Evolutionary conservation across 2,797 vertebrate species (phyloP).

Genomic region (Sternotherus odoratus): DNA sequence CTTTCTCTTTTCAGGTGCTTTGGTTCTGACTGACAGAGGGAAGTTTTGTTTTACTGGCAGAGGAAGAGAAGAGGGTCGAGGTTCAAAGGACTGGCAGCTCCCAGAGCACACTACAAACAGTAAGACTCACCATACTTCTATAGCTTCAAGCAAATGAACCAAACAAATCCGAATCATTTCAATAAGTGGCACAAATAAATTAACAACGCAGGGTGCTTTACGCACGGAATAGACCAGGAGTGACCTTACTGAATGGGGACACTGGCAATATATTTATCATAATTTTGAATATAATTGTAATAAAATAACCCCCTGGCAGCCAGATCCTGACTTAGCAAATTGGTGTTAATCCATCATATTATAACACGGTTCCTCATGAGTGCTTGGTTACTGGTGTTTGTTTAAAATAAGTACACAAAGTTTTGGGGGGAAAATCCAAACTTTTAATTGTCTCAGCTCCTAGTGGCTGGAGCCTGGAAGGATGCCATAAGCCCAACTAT

Average conservation of each 20-base stretch:
- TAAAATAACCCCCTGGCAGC: background rate
- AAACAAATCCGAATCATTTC: background rate
- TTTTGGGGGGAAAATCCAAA: background rate
- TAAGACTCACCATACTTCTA: constrained; percentile 49
- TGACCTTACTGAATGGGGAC: background rate
- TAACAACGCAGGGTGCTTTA: background rate
- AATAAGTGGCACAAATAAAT: background rate
- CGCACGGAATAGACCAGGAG: background rate
- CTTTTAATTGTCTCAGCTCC: background rate
- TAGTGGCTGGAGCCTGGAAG: background rate
- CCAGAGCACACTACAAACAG: constrained; percentile 61
- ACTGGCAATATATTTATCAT: background rate
- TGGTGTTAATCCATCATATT: background rate
- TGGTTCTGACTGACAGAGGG: constrained; percentile 27
- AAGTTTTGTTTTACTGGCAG: constrained; percentile 13
- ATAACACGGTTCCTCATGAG: background rate
- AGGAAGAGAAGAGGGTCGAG: constrained; percentile 31
- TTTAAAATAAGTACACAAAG: background rate
- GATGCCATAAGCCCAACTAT: background rate
- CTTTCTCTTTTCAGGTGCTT: constrained; percentile 62
- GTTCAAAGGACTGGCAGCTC: constrained; percentile 52
- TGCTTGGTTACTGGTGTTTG: background rate
- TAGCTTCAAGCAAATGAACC: background rate
- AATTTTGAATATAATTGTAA: background rate
- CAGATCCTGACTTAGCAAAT: background rate